These are phyloP conservation scores for Buceros bicornis DNA, from an alignment of 2,797 vertebrate species.

Conservation along the genomic window DNA sequence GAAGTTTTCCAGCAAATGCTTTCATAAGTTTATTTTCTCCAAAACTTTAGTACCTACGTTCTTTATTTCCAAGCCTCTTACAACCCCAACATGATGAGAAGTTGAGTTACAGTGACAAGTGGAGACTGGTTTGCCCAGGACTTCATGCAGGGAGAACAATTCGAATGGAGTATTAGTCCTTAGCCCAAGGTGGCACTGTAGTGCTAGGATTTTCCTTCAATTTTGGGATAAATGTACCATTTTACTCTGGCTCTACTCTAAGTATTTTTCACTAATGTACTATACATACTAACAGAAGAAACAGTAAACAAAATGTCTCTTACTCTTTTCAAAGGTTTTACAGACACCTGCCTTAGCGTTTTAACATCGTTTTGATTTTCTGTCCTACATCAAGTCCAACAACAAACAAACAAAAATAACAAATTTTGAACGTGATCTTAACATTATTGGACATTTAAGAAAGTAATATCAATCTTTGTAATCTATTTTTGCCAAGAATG, in stretches of 20 bases:
- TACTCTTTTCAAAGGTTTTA: neutral
- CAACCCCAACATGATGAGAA: neutral
- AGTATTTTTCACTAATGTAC: neutral
- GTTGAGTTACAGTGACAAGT: neutral
- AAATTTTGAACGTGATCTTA: neutral
- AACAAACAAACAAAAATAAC: neutral
- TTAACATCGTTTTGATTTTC: neutral
- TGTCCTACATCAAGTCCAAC: neutral
- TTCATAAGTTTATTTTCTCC: neutral
- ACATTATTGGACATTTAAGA: neutral
- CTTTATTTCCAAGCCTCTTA: neutral
- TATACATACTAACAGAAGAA: neutral
- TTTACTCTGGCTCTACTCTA: neutral
- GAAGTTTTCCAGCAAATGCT: neutral
- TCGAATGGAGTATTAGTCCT: neutral
- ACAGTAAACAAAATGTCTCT: neutral
- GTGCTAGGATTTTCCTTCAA: neutral
- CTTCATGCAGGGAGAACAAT: accelerated
- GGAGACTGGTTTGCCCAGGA: neutral
- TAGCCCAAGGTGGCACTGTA: neutral
- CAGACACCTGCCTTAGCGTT: neutral
- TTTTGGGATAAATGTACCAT: neutral
- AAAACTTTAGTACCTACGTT: neutral
- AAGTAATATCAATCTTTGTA: neutral
- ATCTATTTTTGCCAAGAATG: neutral